A percentile compares a stretch with the other conserved stretches of the same genome.
Conservation (phyloP, 2,888 invertebrate genomes). For the Koerneria pararmatus region DNA sequence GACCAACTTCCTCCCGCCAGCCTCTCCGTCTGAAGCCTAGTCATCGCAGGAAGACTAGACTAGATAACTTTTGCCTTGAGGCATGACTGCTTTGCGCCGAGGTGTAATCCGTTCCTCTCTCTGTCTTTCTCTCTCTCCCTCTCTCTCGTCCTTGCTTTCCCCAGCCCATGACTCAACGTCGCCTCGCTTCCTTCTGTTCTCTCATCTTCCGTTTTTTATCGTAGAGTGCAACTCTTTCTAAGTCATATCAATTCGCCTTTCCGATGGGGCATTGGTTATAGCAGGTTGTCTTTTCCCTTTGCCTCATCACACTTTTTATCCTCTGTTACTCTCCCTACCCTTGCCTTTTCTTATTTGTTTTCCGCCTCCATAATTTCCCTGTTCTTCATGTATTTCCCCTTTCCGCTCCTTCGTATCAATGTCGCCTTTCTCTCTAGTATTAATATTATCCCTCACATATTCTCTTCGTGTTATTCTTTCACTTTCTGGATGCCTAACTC, state of each 20-base stretch:
- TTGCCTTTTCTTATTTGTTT: slow-evolving; percentile 6
- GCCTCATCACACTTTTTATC: not conserved
- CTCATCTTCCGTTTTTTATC: not conserved
- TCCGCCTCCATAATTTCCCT: not conserved
- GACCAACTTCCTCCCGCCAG: too few relatives aligned
- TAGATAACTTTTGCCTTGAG: too few relatives aligned
- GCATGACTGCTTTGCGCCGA: not conserved
- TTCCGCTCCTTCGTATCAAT: not conserved
- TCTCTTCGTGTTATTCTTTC: too few relatives aligned
- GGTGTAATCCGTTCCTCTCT: slow-evolving; percentile 17
- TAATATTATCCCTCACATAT: too few relatives aligned
- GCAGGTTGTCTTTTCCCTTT: not conserved
- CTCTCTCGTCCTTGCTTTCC: not conserved
- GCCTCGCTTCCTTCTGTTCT: slow-evolving; percentile 26
- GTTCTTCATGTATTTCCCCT: not conserved
- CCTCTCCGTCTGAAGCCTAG: too few relatives aligned
- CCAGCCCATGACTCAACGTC: slow-evolving; percentile 23
- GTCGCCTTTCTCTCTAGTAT: too few relatives aligned
- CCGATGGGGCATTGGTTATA: not conserved
- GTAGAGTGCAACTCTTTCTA: too few relatives aligned
- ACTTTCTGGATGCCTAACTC: too few relatives aligned
- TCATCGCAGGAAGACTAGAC: too few relatives aligned
- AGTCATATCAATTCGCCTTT: not conserved
- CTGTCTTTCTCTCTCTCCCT: slow-evolving; percentile 7
- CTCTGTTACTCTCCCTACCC: slow-evolving; percentile 16